These are phyloP conservation scores for Pseudotriccus pelzelni DNA, from an alignment of 2,797 vertebrate genomes.

Conservation along the genomic window DNA sequence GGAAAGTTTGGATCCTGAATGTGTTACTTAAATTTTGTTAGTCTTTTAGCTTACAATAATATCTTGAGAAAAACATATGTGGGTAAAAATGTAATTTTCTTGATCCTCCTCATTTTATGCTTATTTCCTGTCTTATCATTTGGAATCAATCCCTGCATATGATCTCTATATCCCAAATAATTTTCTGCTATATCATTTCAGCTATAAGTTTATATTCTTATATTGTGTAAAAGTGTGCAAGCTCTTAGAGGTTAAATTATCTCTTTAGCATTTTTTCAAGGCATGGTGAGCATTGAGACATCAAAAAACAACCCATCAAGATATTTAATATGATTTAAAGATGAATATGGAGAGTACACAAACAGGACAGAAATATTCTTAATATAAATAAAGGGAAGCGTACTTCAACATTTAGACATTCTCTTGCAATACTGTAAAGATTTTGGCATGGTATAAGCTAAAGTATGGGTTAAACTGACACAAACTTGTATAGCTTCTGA, in stretches of 20 bases:
- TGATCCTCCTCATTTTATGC: not conserved
- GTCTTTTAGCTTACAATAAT: not conserved
- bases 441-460: not conserved
- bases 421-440: not conserved
- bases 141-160: not conserved
- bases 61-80: not conserved
- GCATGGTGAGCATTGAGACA: not conserved
- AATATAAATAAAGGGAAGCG: not conserved
- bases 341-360: not conserved
- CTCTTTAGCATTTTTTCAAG: not conserved
- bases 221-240: not conserved
- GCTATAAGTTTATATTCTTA: not conserved
- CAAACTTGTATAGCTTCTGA: rapidly evolving
- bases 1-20: not conserved
- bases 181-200: not conserved
- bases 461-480: not conserved
- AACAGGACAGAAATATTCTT: not conserved
- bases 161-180: not conserved
- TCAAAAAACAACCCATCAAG: not conserved
- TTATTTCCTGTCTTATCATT: not conserved
- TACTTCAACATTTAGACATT: not conserved
- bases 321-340: not conserved
- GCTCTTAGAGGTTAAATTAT: not conserved
- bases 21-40: not conserved
- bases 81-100: not conserved